A percentile compares a stretch with the other conserved stretches of the same genome.
Conservation (phyloP, 2,113 vertebrate genomes). For the Anolis carolinensis region DNA sequence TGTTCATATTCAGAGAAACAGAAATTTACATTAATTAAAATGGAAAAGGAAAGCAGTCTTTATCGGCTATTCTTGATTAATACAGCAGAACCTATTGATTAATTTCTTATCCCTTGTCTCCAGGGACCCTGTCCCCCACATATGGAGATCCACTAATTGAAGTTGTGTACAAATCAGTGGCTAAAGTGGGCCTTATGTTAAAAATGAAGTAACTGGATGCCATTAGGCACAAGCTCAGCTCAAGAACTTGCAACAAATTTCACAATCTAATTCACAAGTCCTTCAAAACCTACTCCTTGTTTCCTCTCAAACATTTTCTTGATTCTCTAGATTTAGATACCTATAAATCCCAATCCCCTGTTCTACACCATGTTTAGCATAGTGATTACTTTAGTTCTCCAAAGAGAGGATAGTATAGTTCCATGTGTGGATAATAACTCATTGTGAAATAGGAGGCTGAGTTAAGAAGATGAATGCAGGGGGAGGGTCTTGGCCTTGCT, state of each 20-base stretch:
- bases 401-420: background rate
- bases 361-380: background rate
- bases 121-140: too few species aligned
- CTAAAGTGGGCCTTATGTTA: too few species aligned
- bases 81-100: background rate
- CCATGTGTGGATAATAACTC: conserved; percentile 18
- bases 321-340: background rate
- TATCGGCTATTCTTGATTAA: background rate
- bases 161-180: too few species aligned
- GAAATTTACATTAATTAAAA: background rate
- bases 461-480: conserved; percentile 26
- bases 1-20: background rate
- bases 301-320: too few species aligned
- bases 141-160: too few species aligned
- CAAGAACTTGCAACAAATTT: too few species aligned
- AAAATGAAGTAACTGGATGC: too few species aligned
- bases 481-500: conserved; percentile 48
- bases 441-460: conserved; percentile 23
- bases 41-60: background rate
- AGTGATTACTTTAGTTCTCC: background rate
- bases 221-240: too few species aligned
- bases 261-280: too few species aligned
- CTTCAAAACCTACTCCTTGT: too few species aligned
- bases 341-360: background rate
- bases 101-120: too few species aligned